Evolutionary conservation across 2,113 vertebrate species (phyloP), one percentile per base, ranked within the genome.

Genomic region (Caretta caretta): DNA sequence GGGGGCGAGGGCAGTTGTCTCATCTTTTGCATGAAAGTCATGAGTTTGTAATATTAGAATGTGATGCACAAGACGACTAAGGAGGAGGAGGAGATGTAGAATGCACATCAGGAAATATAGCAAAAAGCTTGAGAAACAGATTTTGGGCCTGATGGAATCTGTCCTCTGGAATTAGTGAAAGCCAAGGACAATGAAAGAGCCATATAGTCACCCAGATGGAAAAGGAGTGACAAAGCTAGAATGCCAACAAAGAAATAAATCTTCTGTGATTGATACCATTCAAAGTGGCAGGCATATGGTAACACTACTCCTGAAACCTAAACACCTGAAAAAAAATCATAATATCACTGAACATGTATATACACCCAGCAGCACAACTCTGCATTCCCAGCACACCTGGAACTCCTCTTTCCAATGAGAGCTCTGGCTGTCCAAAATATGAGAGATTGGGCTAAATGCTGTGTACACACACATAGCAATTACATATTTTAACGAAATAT

Each of bases 341-440:
- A 1, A 0, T 42, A 51, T 48, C 11, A 13, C 14, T 0, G 1
- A 88, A 38, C 2, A 2, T 25, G 27, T 83, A 50, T 92, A 88
- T 51, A 27, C 62, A 22, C 22, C 35, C 35, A 86, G 16, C 42
- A 75, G 20, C 22, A 42, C 22, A 75, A 42, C 72, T 4, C 72
- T 46, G 72, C 19, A 46, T 76, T 76, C 42, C 12, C 20, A 56
- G 31, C 42, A 7, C 46, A 11, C 25, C 72, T 92, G 35, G 76
- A 93, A 76, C 35, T 92, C 86, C 14, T 62, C 49, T 90, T 83
- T 81, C 29, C 80, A 27, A 5, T 75, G 13, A 76, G 46, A 93
- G 24, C 31, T 90, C 50, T 48, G 90, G 24, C 84, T 86, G 35
- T 14, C 86, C 38, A 49, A 49, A 35, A 83, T 85, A 42, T 2